Percentiles rank a stretch among this genome's conserved stretches.
These are phyloP conservation scores for Adelges cooleyi DNA, from an alignment of 1,140 invertebrate species.

Conservation along the genomic window DNA sequence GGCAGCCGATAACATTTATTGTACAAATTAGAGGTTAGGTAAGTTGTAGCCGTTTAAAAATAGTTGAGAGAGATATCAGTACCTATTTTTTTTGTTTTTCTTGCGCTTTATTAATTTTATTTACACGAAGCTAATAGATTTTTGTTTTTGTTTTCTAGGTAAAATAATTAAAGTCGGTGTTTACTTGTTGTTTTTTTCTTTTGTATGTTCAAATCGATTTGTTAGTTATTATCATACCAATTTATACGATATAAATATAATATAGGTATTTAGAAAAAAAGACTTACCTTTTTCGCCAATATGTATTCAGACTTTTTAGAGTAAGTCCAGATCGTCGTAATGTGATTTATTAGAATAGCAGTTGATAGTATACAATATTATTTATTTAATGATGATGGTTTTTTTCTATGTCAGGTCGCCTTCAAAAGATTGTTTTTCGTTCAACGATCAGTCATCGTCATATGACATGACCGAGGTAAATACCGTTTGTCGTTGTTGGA, in stretches of 20 bases:
- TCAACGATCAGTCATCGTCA: not conserved
- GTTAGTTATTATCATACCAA: not conserved
- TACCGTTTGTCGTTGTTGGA: too few relatives aligned
- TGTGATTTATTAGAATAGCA: too few relatives aligned
- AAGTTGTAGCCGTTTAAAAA: not conserved
- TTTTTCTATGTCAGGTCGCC: not conserved
- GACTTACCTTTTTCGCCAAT: not conserved
- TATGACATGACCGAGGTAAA: not conserved
- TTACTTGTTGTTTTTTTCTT: too few relatives aligned
- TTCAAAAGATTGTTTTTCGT: not conserved
- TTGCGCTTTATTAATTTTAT: too few relatives aligned
- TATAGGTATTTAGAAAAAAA: not conserved
- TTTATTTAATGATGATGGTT: not conserved
- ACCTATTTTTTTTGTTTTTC: too few relatives aligned
- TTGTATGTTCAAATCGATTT: too few relatives aligned
- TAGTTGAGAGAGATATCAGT: too few relatives aligned
- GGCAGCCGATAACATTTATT: too few relatives aligned
- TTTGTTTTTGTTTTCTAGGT: too few relatives aligned
- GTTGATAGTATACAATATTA: not conserved
- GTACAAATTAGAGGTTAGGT: slow-evolving; percentile 3
- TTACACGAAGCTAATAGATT: too few relatives aligned
- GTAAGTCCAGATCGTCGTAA: not conserved
- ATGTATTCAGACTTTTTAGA: slow-evolving; percentile 21
- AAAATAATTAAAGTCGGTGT: too few relatives aligned
- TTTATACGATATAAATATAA: not conserved